Conservation (phyloP, 2,113 vertebrate species). For the Cranoglanis bouderius region DNA sequence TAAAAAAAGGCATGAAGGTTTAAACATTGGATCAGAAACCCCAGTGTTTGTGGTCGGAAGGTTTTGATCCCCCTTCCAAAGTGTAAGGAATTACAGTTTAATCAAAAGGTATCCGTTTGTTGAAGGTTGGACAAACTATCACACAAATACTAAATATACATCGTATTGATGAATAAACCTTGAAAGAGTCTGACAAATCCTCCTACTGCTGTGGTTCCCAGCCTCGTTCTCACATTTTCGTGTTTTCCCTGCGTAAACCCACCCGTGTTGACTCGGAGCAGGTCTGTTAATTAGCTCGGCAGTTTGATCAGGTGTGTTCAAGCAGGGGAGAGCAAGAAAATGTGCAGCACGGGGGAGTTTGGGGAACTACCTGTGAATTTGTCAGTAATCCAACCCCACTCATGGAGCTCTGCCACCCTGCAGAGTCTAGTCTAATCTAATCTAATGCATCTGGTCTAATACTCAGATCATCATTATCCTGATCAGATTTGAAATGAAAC, state of each 20-base stretch:
- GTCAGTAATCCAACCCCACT: background rate
- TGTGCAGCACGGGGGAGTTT: background rate
- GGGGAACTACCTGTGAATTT: background rate
- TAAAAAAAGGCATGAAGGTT: background rate
- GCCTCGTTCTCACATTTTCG: background rate
- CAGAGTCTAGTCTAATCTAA: background rate
- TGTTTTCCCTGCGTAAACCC: background rate
- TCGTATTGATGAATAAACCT: background rate
- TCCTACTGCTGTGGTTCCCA: background rate
- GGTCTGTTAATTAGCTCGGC: background rate
- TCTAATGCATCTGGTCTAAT: background rate
- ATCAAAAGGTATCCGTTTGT: background rate
- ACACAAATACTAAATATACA: background rate
- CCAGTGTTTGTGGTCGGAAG: background rate
- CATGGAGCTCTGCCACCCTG: background rate
- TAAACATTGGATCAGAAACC: background rate
- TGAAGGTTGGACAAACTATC: background rate
- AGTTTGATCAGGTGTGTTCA: background rate
- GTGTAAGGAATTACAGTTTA: background rate
- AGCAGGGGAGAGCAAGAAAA: background rate
- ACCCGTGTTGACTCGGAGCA: background rate
- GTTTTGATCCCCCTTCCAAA: background rate
- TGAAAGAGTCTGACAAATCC: background rate
- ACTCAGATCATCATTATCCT: background rate
- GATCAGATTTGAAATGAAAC: background rate